These are phyloP conservation scores for Tineola bisselliella DNA, from an alignment of 2,888 invertebrate species.

Conservation along the genomic window DNA sequence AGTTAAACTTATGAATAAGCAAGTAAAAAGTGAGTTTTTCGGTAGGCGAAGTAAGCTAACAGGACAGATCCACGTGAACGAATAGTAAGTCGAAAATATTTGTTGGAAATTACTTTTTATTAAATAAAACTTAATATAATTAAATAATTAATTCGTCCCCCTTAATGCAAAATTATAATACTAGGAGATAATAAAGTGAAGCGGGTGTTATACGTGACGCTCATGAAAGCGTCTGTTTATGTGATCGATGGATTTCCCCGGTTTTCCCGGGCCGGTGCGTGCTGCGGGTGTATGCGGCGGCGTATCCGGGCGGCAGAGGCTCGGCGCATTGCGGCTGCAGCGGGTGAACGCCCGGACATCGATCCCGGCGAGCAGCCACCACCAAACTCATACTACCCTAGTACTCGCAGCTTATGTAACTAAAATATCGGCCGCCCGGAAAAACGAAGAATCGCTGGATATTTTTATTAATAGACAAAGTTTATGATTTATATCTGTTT, in stretches of 20 bases:
- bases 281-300: slow-evolving; percentile 25
- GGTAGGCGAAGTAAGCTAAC: too few relatives aligned
- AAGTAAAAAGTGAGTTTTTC: too few relatives aligned
- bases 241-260: background rate
- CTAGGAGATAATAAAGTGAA: background rate
- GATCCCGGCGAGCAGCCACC: slow-evolving; percentile 36
- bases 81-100: too few relatives aligned
- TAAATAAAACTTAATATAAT: too few relatives aligned
- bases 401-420: slow-evolving; percentile 41
- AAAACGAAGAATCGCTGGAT: background rate
- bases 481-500: too few relatives aligned
- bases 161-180: background rate
- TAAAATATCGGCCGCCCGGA: slow-evolving; percentile 15
- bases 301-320: slow-evolving; percentile 15
- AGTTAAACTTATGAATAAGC: too few relatives aligned
- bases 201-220: background rate
- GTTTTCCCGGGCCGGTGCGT: slow-evolving; percentile 24
- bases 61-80: too few relatives aligned
- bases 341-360: slow-evolving; percentile 66
- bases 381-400: slow-evolving; percentile 14
- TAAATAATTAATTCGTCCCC: too few relatives aligned
- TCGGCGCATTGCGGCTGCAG: slow-evolving; percentile 32
- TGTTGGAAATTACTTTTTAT: too few relatives aligned
- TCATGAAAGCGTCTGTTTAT: background rate
- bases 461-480: background rate